A percentile compares a stretch with the other conserved stretches of the same genome.
phyloP scores from a whole-genome alignment of 2,113 vertebrate species.

The Campylomormyrus numenius region DNA sequence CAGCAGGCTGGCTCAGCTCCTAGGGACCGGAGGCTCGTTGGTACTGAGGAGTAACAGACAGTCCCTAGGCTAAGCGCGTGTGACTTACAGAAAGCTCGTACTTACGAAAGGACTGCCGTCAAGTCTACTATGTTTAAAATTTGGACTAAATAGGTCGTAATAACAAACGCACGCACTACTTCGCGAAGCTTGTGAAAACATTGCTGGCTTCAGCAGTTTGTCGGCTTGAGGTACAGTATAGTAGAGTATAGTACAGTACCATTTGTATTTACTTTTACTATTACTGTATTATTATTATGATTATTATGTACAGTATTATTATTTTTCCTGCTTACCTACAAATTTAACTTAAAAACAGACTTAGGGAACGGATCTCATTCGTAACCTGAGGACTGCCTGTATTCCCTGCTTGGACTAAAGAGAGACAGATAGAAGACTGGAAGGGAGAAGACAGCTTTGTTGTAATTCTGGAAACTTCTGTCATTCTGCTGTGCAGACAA shows the following conservation, averaged over 20 bases:
- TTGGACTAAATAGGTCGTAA: background rate
- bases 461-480: background rate
- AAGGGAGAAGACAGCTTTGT: background rate
- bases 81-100: background rate
- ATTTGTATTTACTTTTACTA: background rate
- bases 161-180: background rate
- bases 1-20: constrained; percentile 35
- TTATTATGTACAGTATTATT: background rate
- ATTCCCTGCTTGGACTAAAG: background rate
- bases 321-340: background rate
- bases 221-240: background rate
- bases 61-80: background rate
- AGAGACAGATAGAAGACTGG: background rate
- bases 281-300: background rate
- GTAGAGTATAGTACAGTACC: background rate
- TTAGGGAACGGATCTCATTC: background rate
- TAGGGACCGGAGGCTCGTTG: background rate
- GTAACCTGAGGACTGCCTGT: background rate
- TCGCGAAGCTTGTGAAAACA: background rate
- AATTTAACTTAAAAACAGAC: background rate
- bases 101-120: background rate
- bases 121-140: background rate
- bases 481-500: background rate
- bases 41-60: background rate
- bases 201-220: background rate